phyloP scores from a whole-genome alignment of 2,797 vertebrate species.

The Meda fulgida region DNA sequence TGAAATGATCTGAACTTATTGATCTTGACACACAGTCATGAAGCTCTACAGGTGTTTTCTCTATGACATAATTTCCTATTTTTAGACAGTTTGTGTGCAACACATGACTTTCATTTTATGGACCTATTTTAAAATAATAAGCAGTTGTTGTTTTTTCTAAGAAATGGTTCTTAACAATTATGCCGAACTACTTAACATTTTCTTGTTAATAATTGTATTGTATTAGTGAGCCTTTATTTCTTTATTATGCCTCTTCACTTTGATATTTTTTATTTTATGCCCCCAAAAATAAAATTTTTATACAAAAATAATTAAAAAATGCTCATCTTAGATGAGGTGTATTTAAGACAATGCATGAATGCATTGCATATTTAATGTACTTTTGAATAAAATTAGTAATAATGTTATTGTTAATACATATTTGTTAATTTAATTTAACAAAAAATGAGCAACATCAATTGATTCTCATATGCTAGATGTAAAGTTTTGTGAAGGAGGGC shows the following conservation, averaged over 20 bases:
- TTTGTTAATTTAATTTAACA: not conserved
- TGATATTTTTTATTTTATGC: not conserved
- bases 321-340: not conserved
- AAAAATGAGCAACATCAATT: not conserved
- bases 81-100: not conserved
- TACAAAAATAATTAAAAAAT: not conserved
- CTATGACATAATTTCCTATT: not conserved
- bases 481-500: no score
- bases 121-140: not conserved
- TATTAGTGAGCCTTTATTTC: not conserved
- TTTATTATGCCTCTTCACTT: not conserved
- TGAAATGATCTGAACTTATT: not conserved
- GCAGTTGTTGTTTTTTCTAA: not conserved
- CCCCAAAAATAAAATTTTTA: not conserved
- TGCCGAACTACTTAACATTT: not conserved
- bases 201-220: not conserved
- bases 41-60: not conserved
- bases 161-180: not conserved
- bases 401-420: not conserved
- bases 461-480: no score
- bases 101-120: not conserved
- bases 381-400: not conserved
- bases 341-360: not conserved
- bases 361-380: not conserved
- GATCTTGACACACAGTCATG: not conserved